phyloP scores from a whole-genome alignment of 1,140 invertebrate genomes.

The Phymorhynchus buccinoides region DNA sequence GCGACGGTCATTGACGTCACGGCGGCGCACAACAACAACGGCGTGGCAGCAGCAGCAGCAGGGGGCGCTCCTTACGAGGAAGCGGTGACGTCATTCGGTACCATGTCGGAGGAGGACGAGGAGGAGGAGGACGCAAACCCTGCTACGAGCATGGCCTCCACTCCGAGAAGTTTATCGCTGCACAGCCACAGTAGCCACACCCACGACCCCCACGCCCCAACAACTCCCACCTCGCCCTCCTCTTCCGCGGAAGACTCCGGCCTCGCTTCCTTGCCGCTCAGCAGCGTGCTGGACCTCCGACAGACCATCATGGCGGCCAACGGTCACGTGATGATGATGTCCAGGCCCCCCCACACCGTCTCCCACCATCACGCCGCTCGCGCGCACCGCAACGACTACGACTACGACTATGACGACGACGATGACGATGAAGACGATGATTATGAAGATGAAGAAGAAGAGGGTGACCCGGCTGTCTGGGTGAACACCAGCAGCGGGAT shows the following conservation, averaged over 20 bases:
- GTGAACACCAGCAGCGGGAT: too few relatives aligned
- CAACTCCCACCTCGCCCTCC: background rate
- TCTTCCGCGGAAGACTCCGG: background rate
- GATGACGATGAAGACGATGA: background rate
- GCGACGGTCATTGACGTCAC: background rate
- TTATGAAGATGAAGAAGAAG: too few relatives aligned
- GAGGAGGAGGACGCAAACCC: too few relatives aligned
- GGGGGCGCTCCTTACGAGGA: slow-evolving; percentile 45
- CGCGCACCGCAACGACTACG: background rate
- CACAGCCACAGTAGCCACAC: background rate
- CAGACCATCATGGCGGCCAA: background rate
- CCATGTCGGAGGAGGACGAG: slow-evolving; percentile 6
- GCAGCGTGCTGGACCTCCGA: slow-evolving; percentile 10
- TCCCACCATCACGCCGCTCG: background rate
- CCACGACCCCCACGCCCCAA: too few relatives aligned
- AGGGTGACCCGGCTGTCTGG: background rate
- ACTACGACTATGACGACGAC: background rate
- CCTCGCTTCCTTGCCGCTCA: background rate
- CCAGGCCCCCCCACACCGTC: background rate
- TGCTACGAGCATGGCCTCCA: slow-evolving; percentile 20
- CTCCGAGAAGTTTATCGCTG: background rate
- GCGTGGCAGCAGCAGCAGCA: too few relatives aligned
- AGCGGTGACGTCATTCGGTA: slow-evolving; percentile 52
- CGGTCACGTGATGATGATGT: background rate
- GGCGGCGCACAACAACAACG: slow-evolving; percentile 24